phyloP scores from a whole-genome alignment of 2,888 invertebrate species.

The Homarus gammarus region DNA sequence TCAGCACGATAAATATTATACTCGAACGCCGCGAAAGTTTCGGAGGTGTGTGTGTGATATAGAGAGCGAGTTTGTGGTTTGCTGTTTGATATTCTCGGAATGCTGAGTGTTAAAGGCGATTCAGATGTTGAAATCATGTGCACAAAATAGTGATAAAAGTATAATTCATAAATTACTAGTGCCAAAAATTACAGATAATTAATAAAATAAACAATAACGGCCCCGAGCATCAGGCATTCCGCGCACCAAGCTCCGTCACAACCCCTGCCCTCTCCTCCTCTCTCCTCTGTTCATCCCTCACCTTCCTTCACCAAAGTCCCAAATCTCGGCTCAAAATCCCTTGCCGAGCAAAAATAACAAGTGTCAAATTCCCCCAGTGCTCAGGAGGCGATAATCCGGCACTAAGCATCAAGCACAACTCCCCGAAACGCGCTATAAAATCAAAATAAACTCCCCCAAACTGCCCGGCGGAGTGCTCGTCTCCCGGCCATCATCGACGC shows the following conservation, averaged over 20 bases:
- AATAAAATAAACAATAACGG: neutral
- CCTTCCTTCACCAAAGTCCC: slow-evolving; percentile 23
- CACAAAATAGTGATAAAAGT: neutral
- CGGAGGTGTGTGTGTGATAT: slow-evolving; percentile 18
- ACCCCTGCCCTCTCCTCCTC: no score
- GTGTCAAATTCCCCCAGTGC: slow-evolving; percentile 56
- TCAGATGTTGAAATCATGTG: neutral
- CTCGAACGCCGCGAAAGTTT: slow-evolving; percentile 36
- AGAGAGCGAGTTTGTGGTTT: slow-evolving; percentile 22
- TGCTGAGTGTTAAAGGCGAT: neutral
- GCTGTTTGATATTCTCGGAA: slow-evolving; percentile 5
- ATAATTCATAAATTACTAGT: neutral
- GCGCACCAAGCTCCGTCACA: neutral
- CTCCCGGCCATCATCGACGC: slow-evolving; percentile 67
- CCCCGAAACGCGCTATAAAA: slow-evolving; percentile 64
- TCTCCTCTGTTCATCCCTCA: neutral
- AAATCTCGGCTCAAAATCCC: slow-evolving; percentile 34
- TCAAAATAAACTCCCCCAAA: slow-evolving; percentile 61
- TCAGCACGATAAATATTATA: slow-evolving; percentile 29
- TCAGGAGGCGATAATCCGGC: slow-evolving; percentile 53
- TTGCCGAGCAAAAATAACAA: slow-evolving; percentile 37
- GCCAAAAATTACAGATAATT: neutral
- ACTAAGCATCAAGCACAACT: slow-evolving; percentile 60
- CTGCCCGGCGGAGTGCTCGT: slow-evolving; percentile 53
- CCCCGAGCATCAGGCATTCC: neutral